These are phyloP conservation scores for Lymantria dispar DNA, from an alignment of 2,888 invertebrate species.

Conservation along the genomic window DNA sequence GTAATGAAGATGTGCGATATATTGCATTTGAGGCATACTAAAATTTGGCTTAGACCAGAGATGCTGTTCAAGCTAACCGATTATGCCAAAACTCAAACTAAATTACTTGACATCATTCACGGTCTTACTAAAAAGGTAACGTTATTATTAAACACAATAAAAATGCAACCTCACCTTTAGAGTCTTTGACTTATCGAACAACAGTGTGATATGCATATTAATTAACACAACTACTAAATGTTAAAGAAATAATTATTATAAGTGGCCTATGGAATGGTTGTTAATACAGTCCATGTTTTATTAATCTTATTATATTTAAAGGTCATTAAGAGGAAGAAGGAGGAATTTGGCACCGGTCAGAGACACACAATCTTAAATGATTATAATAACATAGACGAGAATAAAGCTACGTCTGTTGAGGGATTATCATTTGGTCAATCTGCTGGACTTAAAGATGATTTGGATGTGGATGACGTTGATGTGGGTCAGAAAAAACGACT, in stretches of 20 bases:
- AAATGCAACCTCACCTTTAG: background rate
- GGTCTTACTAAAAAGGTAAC: slow-evolving; percentile 89
- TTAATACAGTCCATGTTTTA: background rate
- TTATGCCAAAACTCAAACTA: slow-evolving; percentile 88
- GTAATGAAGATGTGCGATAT: slow-evolving; percentile 96
- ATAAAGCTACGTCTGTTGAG: slow-evolving; percentile 75
- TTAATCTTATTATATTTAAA: slow-evolving; percentile 30
- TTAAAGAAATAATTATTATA: no score
- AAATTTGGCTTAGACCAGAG: slow-evolving; percentile 90
- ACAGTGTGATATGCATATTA: no score
- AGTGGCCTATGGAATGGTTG: background rate
- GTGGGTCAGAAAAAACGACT: slow-evolving; percentile 91
- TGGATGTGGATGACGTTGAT: slow-evolving; percentile 90
- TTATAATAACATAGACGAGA: slow-evolving; percentile 32
- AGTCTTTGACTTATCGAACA: no score
- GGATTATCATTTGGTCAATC: slow-evolving; percentile 88
- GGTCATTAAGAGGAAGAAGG: slow-evolving; percentile 89
- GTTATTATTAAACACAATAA: background rate
- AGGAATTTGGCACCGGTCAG: slow-evolving; percentile 86
- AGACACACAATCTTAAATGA: slow-evolving; percentile 62
- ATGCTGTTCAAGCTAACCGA: slow-evolving; percentile 89
- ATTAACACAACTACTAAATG: no score
- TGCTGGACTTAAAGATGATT: slow-evolving; percentile 88
- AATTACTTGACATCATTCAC: slow-evolving; percentile 89
- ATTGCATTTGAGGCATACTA: slow-evolving; percentile 90